Conservation (phyloP, 2,888 invertebrate species). For the Eupeodes latifasciatus region DNA sequence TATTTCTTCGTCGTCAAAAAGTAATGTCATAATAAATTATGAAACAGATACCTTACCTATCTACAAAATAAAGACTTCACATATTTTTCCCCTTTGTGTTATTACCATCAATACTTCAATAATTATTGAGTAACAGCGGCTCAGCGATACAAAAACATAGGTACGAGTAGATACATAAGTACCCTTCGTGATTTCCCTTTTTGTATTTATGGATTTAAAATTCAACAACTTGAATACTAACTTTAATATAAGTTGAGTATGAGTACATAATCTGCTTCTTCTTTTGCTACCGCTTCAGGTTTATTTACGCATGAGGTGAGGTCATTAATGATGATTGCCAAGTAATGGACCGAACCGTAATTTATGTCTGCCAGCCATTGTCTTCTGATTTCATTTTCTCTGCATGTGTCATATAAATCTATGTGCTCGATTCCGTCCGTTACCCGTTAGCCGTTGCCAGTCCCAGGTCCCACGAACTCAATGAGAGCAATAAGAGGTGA, state of each 20-base stretch:
- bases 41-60: too few relatives aligned
- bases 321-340: constrained; percentile 72
- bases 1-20: too few relatives aligned
- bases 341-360: constrained; percentile 72
- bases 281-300: constrained; percentile 1
- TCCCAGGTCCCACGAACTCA: background rate
- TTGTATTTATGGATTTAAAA: constrained; percentile 32
- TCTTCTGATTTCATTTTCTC: constrained; percentile 53
- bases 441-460: background rate
- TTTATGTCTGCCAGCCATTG: constrained; percentile 67
- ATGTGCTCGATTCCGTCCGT: constrained; percentile 1
- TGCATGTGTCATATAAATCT: constrained; percentile 39
- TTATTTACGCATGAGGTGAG: constrained; percentile 69
- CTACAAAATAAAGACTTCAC: too few relatives aligned
- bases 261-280: too few relatives aligned
- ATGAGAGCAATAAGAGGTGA: constrained; percentile 8
- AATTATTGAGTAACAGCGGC: background rate
- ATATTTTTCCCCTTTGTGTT: too few relatives aligned
- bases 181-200: background rate
- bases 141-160: too few relatives aligned
- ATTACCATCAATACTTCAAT: background rate
- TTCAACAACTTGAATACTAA: constrained; percentile 37
- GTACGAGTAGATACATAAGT: background rate
- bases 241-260: background rate
- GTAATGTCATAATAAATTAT: too few relatives aligned